phyloP scores from a whole-genome alignment of 1,140 invertebrate genomes.

The Orchestia grillus region DNA sequence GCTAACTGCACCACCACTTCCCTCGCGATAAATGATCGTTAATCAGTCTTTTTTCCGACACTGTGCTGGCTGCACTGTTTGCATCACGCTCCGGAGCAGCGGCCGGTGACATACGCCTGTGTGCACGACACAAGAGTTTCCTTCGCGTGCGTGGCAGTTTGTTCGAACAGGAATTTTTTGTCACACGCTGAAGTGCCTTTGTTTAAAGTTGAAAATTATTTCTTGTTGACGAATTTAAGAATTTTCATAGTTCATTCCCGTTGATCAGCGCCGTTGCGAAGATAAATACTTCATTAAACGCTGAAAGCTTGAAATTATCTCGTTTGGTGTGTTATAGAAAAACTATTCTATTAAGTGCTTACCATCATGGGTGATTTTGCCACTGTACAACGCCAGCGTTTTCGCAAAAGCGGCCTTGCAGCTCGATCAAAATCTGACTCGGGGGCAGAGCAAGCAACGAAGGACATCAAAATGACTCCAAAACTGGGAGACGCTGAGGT shows the following conservation, averaged over 20 bases:
- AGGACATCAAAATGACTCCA: background rate
- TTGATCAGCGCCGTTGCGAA: background rate
- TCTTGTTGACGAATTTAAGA: background rate
- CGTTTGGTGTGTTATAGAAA: background rate
- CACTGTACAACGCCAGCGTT: background rate
- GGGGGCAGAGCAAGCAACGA: background rate
- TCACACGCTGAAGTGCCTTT: background rate
- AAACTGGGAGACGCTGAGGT: background rate
- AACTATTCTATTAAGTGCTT: background rate
- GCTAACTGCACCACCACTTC: background rate
- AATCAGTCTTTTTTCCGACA: background rate
- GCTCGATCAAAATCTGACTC: background rate
- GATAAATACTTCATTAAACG: background rate
- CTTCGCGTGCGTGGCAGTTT: background rate
- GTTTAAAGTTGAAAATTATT: too few species aligned
- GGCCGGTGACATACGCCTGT: background rate
- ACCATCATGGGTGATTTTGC: background rate
- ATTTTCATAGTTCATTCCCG: background rate
- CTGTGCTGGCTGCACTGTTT: background rate
- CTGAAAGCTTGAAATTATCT: background rate
- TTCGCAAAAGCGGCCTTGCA: background rate
- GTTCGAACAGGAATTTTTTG: background rate
- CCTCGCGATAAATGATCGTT: background rate
- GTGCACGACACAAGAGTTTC: background rate
- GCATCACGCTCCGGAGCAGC: background rate